Conservation (phyloP, 2,888 invertebrate genomes). For the Acronicta psi region DNA sequence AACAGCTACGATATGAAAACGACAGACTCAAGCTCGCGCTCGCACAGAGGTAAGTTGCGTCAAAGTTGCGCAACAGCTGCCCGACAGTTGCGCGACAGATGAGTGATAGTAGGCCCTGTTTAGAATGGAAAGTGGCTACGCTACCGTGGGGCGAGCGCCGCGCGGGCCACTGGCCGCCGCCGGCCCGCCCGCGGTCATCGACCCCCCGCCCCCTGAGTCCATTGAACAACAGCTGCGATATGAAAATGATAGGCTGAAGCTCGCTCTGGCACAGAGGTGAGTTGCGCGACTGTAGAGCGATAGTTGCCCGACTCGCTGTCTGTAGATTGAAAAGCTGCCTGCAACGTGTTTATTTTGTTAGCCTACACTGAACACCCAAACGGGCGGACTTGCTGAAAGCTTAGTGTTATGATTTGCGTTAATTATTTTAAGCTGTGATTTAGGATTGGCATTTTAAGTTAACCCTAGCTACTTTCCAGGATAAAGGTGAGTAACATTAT, state of each 20-base stretch:
- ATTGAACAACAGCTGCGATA: slow-evolving; percentile 93
- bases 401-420: slow-evolving; percentile 1
- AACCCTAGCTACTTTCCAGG: neutral
- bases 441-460: neutral
- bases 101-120: slow-evolving; percentile 36
- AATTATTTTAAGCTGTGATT: neutral
- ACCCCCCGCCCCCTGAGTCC: slow-evolving; percentile 83
- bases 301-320: slow-evolving; percentile 13
- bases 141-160: slow-evolving; percentile 71
- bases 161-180: slow-evolving; percentile 60
- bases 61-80: neutral
- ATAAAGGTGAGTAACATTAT: neutral
- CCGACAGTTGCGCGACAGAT: slow-evolving; percentile 15
- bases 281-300: slow-evolving; percentile 48
- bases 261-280: slow-evolving; percentile 93
- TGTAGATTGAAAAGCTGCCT: neutral
- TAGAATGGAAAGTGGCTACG: slow-evolving; percentile 66
- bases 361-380: neutral
- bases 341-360: neutral
- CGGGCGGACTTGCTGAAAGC: neutral
- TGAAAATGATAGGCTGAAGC: slow-evolving; percentile 97
- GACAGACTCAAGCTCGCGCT: slow-evolving; percentile 97
- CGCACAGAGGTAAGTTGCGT: slow-evolving; percentile 93
- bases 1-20: slow-evolving; percentile 98
- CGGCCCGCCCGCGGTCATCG: slow-evolving; percentile 40